phyloP scores from a whole-genome alignment of 2,888 invertebrate genomes.

The Kryphioiulus occultus region DNA sequence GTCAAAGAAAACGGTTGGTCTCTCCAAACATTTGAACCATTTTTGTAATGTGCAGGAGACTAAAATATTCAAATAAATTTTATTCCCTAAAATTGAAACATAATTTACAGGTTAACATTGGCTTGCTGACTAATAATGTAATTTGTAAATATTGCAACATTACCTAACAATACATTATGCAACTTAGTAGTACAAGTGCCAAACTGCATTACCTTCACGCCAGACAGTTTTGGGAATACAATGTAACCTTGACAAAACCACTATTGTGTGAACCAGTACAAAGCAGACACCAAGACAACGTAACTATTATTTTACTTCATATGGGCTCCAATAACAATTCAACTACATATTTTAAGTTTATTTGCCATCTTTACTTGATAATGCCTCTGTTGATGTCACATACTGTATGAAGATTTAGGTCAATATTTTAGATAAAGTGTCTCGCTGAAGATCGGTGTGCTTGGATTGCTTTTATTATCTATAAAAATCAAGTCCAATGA shows the following conservation, averaged over 20 bases:
- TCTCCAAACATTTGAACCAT: too few species aligned
- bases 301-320: not conserved
- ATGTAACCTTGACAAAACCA: not conserved
- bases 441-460: not conserved
- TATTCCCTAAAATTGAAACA: not conserved
- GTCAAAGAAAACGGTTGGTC: too few species aligned
- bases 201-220: not conserved
- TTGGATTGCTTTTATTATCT: not conserved
- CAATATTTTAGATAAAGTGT: not conserved
- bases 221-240: not conserved
- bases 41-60: too few species aligned
- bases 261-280: not conserved
- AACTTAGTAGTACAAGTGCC: not conserved
- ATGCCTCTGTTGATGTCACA: not conserved
- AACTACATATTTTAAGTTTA: not conserved
- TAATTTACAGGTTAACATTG: not conserved
- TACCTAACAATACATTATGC: not conserved
- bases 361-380: not conserved
- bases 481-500: not conserved
- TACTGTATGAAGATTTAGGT: not conserved
- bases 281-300: too few species aligned
- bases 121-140: not conserved
- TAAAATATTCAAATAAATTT: not conserved
- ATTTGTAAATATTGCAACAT: not conserved
- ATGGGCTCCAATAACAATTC: not conserved